These are phyloP conservation scores for Leptinotarsa texana DNA, from an alignment of 1,140 invertebrate genomes.

Conservation along the genomic window DNA sequence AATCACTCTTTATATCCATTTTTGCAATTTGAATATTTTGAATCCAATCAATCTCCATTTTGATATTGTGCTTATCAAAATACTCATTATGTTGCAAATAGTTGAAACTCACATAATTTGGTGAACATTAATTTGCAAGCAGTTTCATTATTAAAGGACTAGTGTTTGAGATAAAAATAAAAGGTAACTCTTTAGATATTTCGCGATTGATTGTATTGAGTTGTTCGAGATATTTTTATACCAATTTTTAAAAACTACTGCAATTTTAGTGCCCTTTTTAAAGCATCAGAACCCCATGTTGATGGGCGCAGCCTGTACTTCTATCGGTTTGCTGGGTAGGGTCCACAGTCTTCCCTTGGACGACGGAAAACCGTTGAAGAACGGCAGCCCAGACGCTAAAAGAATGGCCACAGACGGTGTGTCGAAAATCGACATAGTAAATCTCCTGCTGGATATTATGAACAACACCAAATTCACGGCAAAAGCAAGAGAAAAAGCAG, in stretches of 20 bases:
- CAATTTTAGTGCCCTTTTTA: constrained; percentile 60
- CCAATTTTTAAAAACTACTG: not conserved
- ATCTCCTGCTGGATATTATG: constrained; percentile 65
- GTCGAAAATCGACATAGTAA: constrained; percentile 65
- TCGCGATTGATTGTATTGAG: not conserved
- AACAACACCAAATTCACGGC: constrained; percentile 65
- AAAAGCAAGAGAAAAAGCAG: constrained; percentile 74
- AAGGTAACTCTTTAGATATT: not conserved
- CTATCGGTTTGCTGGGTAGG: constrained; percentile 72
- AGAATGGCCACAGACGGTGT: constrained; percentile 53
- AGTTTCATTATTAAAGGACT: not conserved
- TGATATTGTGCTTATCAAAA: no score
- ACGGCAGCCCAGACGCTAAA: constrained; percentile 53
- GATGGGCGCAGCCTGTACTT: constrained; percentile 65
- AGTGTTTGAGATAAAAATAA: not conserved
- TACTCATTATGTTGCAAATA: no score
- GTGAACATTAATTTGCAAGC: no score
- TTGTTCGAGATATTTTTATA: no score
- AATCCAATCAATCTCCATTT: no score
- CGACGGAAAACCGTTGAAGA: constrained; percentile 46
- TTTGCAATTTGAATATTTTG: no score
- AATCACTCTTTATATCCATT: no score
- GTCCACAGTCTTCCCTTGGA: constrained; percentile 66
- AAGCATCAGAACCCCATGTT: constrained; percentile 62
- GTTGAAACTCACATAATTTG: no score